A percentile compares a stretch with the other conserved stretches of the same genome.
phyloP scores from a whole-genome alignment of 2,888 invertebrate species.

The Ophion ventricosus region DNA sequence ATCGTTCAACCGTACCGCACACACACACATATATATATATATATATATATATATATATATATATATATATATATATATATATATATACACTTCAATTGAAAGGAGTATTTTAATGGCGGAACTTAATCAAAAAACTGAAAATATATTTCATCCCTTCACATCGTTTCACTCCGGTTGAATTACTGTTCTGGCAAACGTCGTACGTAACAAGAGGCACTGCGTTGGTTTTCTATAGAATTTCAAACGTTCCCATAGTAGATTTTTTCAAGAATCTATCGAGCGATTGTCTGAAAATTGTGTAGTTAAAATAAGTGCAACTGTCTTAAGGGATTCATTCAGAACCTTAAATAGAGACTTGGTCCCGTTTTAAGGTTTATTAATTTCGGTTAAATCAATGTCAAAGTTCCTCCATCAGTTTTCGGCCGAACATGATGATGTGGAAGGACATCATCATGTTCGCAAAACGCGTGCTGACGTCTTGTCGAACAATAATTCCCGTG shows the following conservation, averaged over 20 bases:
- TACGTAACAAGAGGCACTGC: neutral
- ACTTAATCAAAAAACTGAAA: slow-evolving; percentile 1
- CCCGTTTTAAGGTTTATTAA: too few species aligned
- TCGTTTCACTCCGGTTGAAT: neutral
- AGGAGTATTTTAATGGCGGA: slow-evolving; percentile 32
- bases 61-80: neutral
- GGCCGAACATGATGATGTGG: neutral
- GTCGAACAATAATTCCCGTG: neutral
- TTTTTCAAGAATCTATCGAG: neutral
- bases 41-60: neutral
- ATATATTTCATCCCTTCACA: neutral
- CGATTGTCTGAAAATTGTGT: too few species aligned
- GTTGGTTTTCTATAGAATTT: neutral
- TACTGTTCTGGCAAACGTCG: neutral
- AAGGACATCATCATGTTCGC: too few species aligned
- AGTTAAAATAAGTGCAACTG: too few species aligned
- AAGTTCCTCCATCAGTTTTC: neutral
- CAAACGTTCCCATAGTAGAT: neutral
- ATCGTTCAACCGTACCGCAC: slow-evolving; percentile 48
- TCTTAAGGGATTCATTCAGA: too few species aligned
- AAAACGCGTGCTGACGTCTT: neutral
- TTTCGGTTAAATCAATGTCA: too few species aligned
- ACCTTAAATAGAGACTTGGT: too few species aligned
- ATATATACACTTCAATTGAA: slow-evolving; percentile 19
- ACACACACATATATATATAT: neutral